phyloP scores from a whole-genome alignment of 1,140 invertebrate species.

The Pachyrhynchus sulphureomaculatus region DNA sequence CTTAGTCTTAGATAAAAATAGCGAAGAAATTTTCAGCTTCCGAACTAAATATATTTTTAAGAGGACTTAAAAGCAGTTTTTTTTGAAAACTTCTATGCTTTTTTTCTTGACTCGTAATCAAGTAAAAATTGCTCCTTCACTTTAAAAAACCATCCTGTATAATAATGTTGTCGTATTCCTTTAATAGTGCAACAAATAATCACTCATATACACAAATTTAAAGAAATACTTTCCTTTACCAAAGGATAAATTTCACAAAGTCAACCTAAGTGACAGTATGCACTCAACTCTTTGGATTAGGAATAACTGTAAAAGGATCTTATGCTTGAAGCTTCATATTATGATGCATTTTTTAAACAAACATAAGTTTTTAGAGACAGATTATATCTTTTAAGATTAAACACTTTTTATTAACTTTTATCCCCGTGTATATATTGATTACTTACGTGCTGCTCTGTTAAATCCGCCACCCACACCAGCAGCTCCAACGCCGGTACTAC shows the following conservation, averaged over 20 bases:
- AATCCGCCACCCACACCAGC: neutral
- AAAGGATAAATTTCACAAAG: slow-evolving; percentile 5
- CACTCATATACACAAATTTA: neutral
- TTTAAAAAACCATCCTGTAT: no score
- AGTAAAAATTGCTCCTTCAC: neutral
- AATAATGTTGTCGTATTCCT: no score
- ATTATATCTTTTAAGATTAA: no score
- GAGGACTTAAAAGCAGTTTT: neutral
- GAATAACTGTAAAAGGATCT: no score
- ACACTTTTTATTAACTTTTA: no score
- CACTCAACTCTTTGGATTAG: slow-evolving; percentile 4
- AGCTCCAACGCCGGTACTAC: neutral
- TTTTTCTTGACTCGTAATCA: neutral
- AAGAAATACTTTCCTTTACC: neutral
- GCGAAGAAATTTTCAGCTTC: no score
- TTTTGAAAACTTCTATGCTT: neutral
- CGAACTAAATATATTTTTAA: no score
- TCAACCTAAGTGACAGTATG: neutral
- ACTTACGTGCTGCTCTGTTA: slow-evolving; percentile 10
- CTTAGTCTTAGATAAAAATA: no score
- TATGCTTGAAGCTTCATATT: no score
- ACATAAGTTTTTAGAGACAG: no score
- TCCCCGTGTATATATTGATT: neutral
- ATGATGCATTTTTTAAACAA: no score
- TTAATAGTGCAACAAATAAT: no score